Evolutionary conservation across 2,797 vertebrate genomes (phyloP).

Genomic region (Kryptolebias ocellatus): DNA sequence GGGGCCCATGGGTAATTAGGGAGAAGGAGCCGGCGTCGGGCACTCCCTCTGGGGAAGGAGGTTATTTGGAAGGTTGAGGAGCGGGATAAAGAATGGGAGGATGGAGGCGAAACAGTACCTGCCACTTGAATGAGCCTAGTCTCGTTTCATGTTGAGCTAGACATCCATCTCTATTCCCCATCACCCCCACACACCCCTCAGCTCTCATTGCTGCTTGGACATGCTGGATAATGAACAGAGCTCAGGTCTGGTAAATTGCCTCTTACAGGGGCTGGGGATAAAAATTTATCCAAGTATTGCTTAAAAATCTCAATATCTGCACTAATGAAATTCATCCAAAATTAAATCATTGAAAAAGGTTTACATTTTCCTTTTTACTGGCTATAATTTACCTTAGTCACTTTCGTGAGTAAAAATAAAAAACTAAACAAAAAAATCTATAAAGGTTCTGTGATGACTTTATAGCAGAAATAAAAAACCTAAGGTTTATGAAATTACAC

Average conservation of each 20-base stretch:
- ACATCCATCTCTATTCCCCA: slow-evolving; percentile 61
- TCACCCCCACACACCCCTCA: slow-evolving; percentile 30
- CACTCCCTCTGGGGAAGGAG: slow-evolving; percentile 64
- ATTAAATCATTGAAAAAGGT: slow-evolving; percentile 27
- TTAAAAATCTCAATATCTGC: slow-evolving; percentile 45
- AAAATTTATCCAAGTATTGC: slow-evolving; percentile 15
- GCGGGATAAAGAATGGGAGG: slow-evolving; percentile 37
- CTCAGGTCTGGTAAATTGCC: slow-evolving; percentile 59
- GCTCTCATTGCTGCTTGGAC: slow-evolving; percentile 44
- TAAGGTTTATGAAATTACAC: no score
- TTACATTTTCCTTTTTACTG: slow-evolving; percentile 7
- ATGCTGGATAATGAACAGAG: slow-evolving; percentile 64
- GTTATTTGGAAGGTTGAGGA: slow-evolving; percentile 58
- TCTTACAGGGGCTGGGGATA: slow-evolving; percentile 31
- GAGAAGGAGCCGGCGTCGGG: slow-evolving; percentile 67
- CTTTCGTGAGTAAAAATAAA: no score
- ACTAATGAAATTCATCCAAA: slow-evolving; percentile 45
- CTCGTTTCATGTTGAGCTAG: slow-evolving; percentile 33
- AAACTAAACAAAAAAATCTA: no score
- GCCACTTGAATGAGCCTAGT: slow-evolving; percentile 46
- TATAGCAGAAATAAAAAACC: no score
- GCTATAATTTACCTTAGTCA: neutral
- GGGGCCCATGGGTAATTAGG: slow-evolving; percentile 79
- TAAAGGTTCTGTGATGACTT: no score
- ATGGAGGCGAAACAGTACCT: slow-evolving; percentile 49